Base-by-base conservation (phyloP, 1,140 invertebrate species). In the Protaetia brevitarsis region DNA sequence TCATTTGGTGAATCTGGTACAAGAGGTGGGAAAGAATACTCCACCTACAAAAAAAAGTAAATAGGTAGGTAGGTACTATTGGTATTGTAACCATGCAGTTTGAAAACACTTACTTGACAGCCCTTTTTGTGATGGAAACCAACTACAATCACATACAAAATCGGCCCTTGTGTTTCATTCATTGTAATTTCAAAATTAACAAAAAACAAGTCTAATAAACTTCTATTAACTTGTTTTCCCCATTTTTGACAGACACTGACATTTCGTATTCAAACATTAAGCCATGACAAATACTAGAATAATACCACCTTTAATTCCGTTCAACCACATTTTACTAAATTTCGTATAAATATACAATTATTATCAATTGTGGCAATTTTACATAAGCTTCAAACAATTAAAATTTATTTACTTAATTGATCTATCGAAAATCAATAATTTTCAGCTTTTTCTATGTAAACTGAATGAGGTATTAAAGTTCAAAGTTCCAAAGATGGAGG, bases 71-170 rank as follows among this genome's bases (percentile, higher is more conserved):
- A 1, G n/a, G 26, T 62, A 34, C 8, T n/a, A 36, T 34, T 8
- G 11, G 30, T 29, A 29, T 28, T n/a, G 28, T 62, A 62, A 21
- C 6, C n/a, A n/a, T 36, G 2, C 23, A 62, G n/a, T n/a, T n/a
- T n/a, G n/a, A n/a, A n/a, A n/a, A n/a, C n/a, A n/a, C 60, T 78
- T 82, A 95, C 93, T 85, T 96, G 93, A 81, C 94, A 97, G 73
- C 95, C 95, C 81, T 95, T 94, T 81, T 97, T 97, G 73, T 97
- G 95, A 84, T 97, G 94, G 83, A 97, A 97, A 65, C 95, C 94
- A 65, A 97, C 88, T 37, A 97, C 95, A 73, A 97, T 83, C 36
- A 97, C 92, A 76, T 97, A 92, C 70, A 96, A 82, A 76, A 97
- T 90, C 34, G 90, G 90, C 57, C 77, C 79, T 63, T 77, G 69